Conservation (phyloP, 2,113 vertebrate genomes). For the Arothron firmamentum region DNA sequence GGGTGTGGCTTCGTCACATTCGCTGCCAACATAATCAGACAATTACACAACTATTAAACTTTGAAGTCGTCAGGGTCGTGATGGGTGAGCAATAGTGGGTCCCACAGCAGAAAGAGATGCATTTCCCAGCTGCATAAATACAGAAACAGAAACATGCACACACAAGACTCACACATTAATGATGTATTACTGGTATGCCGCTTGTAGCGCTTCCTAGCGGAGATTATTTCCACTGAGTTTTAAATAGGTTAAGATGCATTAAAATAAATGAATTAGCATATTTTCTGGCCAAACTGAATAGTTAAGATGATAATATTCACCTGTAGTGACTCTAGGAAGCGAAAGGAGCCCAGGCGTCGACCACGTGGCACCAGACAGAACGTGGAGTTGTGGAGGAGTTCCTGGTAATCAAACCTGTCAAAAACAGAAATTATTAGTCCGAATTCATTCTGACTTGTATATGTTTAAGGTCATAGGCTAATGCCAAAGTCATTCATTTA, state of each 20-base stretch:
- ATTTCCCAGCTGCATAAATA: no score
- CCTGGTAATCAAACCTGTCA: conserved; percentile 79
- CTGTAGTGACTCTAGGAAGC: conserved; percentile 87
- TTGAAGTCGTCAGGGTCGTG: neutral
- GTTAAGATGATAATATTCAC: conserved; percentile 55
- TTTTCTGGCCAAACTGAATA: neutral
- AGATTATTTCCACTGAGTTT: neutral
- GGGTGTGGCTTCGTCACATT: neutral
- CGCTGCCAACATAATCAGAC: neutral
- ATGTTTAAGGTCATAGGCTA: neutral
- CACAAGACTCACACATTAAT: no score
- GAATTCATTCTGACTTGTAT: neutral
- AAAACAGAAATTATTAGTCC: neutral
- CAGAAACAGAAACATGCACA: no score
- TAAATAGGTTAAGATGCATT: neutral
- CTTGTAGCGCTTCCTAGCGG: neutral
- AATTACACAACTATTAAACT: neutral
- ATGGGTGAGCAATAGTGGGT: no score
- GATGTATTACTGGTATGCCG: no score
- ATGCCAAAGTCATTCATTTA: no score
- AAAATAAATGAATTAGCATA: neutral
- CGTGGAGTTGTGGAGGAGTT: conserved; percentile 85
- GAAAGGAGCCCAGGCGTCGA: conserved; percentile 75
- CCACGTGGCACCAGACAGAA: conserved; percentile 90
- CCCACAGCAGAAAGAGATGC: no score